Evolutionary conservation across 2,888 invertebrate species (phyloP).

Genomic region (Mycogona germanica): DNA sequence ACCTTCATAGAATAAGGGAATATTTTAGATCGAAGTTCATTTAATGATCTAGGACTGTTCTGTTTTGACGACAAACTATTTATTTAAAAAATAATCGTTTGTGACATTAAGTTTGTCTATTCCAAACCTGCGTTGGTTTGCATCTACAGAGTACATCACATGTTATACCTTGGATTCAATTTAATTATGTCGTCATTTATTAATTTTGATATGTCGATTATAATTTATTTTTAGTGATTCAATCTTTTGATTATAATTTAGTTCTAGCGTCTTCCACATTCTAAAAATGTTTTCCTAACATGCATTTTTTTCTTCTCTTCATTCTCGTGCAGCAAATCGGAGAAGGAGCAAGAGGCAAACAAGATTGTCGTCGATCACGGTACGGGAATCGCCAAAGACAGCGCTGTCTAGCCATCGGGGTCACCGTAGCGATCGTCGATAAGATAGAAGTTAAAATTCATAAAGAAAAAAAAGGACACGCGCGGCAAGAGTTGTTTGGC

Average conservation of each 20-base stretch:
- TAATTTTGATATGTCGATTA: background rate
- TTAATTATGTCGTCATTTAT: background rate
- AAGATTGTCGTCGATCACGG: background rate
- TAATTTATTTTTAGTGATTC: too few relatives aligned
- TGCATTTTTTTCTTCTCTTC: background rate
- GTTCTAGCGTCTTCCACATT: too few relatives aligned
- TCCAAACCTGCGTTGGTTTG: too few relatives aligned
- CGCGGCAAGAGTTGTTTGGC: background rate
- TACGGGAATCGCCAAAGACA: background rate
- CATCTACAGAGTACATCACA: background rate
- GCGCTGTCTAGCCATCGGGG: background rate
- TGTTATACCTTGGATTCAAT: too few relatives aligned
- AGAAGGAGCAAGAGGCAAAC: conserved; percentile 8
- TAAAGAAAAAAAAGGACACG: background rate
- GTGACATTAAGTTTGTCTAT: background rate
- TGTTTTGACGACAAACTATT: too few relatives aligned
- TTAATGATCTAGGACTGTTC: too few relatives aligned
- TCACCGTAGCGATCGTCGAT: background rate
- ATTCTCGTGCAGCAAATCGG: background rate
- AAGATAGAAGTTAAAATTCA: background rate
- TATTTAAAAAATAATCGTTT: too few relatives aligned
- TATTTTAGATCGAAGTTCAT: too few relatives aligned
- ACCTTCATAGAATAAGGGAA: too few relatives aligned
- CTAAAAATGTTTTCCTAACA: background rate
- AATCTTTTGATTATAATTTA: too few relatives aligned